Evolutionary conservation across 2,797 vertebrate genomes (phyloP).

Genomic region (Ambastaia sidthimunki): DNA sequence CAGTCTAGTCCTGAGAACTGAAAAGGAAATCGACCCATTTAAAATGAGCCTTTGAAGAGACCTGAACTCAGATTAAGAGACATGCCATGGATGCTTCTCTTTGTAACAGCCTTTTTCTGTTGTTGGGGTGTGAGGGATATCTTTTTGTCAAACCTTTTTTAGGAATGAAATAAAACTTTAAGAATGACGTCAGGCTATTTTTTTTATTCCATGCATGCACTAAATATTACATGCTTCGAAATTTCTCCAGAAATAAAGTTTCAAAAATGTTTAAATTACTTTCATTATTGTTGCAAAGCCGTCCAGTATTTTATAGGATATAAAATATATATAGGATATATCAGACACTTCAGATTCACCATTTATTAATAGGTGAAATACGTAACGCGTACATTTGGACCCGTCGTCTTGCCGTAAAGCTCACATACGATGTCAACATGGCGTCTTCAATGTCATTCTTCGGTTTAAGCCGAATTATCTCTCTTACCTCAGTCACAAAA

Average conservation of each 20-base stretch:
- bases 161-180: slow-evolving; percentile 22
- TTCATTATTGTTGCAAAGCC: neutral
- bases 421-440: slow-evolving; percentile 65
- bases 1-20: slow-evolving; percentile 70
- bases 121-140: slow-evolving; percentile 48
- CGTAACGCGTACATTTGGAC: slow-evolving; percentile 28
- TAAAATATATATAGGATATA: too few species aligned
- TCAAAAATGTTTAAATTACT: neutral
- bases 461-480: slow-evolving; percentile 72
- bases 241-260: neutral
- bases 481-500: slow-evolving; percentile 69
- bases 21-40: slow-evolving; percentile 69
- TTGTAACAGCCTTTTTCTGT: slow-evolving; percentile 41
- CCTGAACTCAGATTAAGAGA: slow-evolving; percentile 70
- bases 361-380: slow-evolving; percentile 12
- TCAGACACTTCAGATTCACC: too few species aligned
- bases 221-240: neutral
- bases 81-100: slow-evolving; percentile 72
- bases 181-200: too few species aligned
- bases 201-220: too few species aligned
- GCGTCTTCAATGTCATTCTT: slow-evolving; percentile 84
- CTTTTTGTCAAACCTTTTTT: slow-evolving; percentile 43
- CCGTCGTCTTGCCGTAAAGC: slow-evolving; percentile 35
- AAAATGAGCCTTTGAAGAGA: slow-evolving; percentile 77
- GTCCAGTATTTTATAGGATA: neutral